Percentiles rank a stretch among this genome's conserved stretches.
Conservation (phyloP, 2,113 vertebrate species). For the Rhagologus leucostigma region DNA sequence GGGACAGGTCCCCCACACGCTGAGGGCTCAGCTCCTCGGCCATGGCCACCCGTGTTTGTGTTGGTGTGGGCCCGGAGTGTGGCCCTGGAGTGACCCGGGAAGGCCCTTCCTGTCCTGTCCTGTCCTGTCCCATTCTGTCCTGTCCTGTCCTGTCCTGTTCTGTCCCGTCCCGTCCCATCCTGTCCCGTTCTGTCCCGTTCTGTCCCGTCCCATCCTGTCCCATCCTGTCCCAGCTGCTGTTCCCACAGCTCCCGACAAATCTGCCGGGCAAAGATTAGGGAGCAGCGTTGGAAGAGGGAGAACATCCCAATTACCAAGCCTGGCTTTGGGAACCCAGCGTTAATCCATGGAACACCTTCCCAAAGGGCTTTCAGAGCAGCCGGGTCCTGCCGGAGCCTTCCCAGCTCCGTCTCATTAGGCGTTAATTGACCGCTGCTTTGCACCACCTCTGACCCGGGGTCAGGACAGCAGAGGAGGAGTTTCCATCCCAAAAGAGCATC, state of each 20-base stretch:
- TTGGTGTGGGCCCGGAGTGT: neutral
- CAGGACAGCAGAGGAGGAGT: conserved; percentile 27
- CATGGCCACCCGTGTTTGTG: conserved; percentile 1
- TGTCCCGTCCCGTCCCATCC: neutral
- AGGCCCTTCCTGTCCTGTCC: neutral
- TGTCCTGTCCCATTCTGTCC: neutral
- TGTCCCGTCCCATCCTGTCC: neutral
- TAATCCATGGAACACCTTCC: conserved; percentile 68
- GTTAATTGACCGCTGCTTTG: conserved; percentile 62
- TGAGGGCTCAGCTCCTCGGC: neutral
- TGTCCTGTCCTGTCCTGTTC: neutral
- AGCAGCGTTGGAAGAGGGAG: conserved; percentile 26
- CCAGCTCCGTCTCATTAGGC: conserved; percentile 53
- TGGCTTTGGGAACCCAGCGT: conserved; percentile 54
- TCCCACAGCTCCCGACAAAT: neutral
- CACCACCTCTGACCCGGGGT: conserved; percentile 47
- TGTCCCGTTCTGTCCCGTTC: neutral
- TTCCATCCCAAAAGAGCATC: neutral
- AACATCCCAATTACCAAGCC: conserved; percentile 33
- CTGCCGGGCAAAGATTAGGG: conserved; percentile 14
- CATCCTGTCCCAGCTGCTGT: neutral
- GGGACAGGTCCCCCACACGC: rapidly evolving
- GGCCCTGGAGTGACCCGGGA: conserved; percentile 18
- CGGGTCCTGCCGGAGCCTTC: conserved; percentile 39
- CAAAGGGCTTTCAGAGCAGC: conserved; percentile 57